Conservation (phyloP, 2,888 invertebrate genomes). For the Mesorhabditis sp. region DNA sequence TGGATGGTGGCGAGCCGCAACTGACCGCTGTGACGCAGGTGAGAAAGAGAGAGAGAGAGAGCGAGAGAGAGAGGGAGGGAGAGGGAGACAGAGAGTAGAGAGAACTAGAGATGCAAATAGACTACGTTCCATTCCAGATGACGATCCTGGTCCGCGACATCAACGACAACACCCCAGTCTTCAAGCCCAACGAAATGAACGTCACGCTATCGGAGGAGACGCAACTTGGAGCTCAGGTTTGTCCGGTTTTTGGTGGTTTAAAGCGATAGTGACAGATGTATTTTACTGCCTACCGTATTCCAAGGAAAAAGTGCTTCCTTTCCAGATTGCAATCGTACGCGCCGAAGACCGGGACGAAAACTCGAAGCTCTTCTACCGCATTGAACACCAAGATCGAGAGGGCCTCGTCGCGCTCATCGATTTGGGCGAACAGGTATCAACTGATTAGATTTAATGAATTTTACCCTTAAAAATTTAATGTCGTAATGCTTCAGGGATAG, state of each 20-base stretch:
- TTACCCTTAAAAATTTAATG: too few species aligned
- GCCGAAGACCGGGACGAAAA: conserved; percentile 39
- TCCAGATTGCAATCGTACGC: background rate
- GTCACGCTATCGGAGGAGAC: conserved; percentile 78
- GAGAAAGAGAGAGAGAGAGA: background rate
- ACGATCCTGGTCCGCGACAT: conserved; percentile 60
- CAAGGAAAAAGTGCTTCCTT: background rate
- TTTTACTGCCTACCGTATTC: too few species aligned
- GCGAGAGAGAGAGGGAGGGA: too few species aligned
- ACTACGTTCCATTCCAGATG: conserved; percentile 13
- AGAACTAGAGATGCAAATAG: too few species aligned
- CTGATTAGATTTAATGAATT: background rate
- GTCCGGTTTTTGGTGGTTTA: conserved; percentile 7
- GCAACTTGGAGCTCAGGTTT: conserved; percentile 38
- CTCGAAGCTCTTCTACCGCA: conserved; percentile 48
- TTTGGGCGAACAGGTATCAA: conserved; percentile 32
- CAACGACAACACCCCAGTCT: conserved; percentile 87
- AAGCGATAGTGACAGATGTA: background rate
- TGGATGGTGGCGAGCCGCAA: conserved; percentile 79
- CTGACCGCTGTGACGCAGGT: conserved; percentile 55
- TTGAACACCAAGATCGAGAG: conserved; percentile 39
- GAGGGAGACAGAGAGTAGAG: too few species aligned
- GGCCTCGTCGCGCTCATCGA: conserved; percentile 46
- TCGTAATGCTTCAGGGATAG: too few species aligned
- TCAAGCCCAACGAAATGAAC: conserved; percentile 71